phyloP scores from a whole-genome alignment of 2,888 invertebrate species.

The Chorisops tibialis region DNA sequence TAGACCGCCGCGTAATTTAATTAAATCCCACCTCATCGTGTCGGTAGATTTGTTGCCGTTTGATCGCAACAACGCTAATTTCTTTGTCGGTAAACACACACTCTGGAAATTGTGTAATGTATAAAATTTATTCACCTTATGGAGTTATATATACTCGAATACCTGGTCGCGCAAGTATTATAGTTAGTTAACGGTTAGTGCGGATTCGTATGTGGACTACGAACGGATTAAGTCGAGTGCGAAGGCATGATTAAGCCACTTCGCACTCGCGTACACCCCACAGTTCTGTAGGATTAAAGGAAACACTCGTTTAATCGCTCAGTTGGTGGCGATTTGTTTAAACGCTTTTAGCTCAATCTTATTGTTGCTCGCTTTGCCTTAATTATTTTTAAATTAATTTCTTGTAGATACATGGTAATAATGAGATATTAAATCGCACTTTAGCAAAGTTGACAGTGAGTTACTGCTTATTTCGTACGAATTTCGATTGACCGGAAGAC shows the following conservation, averaged over 20 bases:
- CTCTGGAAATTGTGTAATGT: slow-evolving; percentile 5
- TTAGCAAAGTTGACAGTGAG: background rate
- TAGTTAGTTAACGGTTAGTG: slow-evolving; percentile 9
- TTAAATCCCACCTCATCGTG: slow-evolving; percentile 15
- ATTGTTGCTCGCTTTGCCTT: background rate
- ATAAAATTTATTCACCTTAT: slow-evolving; percentile 20
- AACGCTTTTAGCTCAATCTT: background rate
- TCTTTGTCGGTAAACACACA: background rate
- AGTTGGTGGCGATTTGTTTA: slow-evolving; percentile 21
- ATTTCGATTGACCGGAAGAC: no score
- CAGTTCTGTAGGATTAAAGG: background rate
- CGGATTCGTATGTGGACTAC: background rate
- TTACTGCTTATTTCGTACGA: no score
- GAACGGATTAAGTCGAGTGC: background rate
- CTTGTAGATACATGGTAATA: slow-evolving; percentile 5
- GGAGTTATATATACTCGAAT: background rate
- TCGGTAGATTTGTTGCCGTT: background rate
- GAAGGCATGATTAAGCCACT: background rate
- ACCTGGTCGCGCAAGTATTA: background rate
- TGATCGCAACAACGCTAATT: background rate
- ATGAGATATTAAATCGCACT: slow-evolving; percentile 3
- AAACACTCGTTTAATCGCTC: slow-evolving; percentile 16
- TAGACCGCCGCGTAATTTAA: slow-evolving; percentile 10
- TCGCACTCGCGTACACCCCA: background rate
- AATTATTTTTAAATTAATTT: slow-evolving; percentile 22